These are phyloP conservation scores for Maniola hyperantus DNA, from an alignment of 2,888 invertebrate species.

Conservation along the genomic window DNA sequence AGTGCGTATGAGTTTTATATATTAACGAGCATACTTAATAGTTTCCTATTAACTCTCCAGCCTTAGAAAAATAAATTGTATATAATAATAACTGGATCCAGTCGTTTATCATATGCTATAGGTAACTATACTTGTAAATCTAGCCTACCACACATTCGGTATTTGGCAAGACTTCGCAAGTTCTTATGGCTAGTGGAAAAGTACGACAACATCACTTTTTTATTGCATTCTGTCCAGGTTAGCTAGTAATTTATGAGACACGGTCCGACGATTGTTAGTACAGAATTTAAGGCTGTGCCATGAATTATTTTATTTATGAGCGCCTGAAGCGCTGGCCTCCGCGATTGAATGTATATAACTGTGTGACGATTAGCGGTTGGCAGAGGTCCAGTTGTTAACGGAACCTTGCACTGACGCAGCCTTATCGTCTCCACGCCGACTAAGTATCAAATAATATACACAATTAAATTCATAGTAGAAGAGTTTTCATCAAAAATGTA, in stretches of 20 bases:
- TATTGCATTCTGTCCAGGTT: conserved; percentile 10
- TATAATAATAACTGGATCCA: background rate
- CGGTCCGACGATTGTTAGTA: conserved; percentile 18
- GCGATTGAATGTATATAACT: conserved; percentile 66
- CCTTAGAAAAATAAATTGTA: background rate
- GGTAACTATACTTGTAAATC: background rate
- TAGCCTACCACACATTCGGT: background rate
- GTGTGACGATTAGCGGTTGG: conserved; percentile 71
- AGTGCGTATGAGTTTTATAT: too few relatives aligned
- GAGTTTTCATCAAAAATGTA: background rate
- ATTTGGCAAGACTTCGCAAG: conserved; percentile 12
- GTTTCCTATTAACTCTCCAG: too few relatives aligned
- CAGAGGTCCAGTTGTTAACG: conserved; percentile 59
- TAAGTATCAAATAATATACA: conserved; percentile 26
- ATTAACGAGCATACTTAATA: too few relatives aligned
- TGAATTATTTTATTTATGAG: conserved; percentile 40
- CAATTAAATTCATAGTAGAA: conserved; percentile 19
- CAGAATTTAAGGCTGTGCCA: conserved; percentile 19
- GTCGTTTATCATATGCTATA: background rate
- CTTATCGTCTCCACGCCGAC: conserved; percentile 35
- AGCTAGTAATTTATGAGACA: conserved; percentile 17
- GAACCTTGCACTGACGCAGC: conserved; percentile 54
- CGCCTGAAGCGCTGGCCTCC: conserved; percentile 40
- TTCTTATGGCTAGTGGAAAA: conserved; percentile 44
- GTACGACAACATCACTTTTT: conserved; percentile 16